Conservation (phyloP, 1,140 invertebrate genomes). For the Lutraria rhynchaena region DNA sequence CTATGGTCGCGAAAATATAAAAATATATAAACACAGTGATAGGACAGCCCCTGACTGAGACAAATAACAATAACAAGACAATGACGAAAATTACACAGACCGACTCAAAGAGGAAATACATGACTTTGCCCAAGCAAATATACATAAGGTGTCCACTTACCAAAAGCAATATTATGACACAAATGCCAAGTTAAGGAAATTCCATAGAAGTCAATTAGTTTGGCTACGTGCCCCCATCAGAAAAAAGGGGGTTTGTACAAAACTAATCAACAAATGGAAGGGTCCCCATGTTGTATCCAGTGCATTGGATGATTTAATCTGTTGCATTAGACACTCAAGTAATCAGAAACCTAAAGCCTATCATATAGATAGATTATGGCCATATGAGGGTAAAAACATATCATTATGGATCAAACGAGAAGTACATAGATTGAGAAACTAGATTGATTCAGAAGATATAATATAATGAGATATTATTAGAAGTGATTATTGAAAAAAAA, state of each 20-base stretch:
- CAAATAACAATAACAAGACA: too few species aligned
- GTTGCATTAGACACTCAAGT: not conserved
- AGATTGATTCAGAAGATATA: too few species aligned
- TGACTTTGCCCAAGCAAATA: not conserved
- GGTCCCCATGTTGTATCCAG: constrained; percentile 9
- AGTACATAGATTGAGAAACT: too few species aligned
- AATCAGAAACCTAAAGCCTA: not conserved
- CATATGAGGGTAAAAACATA: too few species aligned
- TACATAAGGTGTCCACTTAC: not conserved
- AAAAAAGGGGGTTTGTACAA: not conserved
- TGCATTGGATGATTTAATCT: constrained; percentile 12
- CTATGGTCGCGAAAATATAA: not conserved
- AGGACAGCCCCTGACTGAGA: not conserved
- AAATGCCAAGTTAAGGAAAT: not conserved
- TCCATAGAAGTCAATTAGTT: not conserved
- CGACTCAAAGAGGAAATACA: not conserved
- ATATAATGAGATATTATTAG: not conserved
- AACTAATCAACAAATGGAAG: constrained; percentile 20
- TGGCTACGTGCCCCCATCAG: constrained; percentile 24
- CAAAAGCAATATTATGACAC: constrained; percentile 10
- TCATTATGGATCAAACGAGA: too few species aligned
- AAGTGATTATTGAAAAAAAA: not conserved
- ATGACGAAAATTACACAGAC: not conserved
- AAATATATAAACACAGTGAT: not conserved
- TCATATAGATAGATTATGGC: too few species aligned